phyloP scores from a whole-genome alignment of 2,113 vertebrate genomes.

The Rhinoderma darwinii region DNA sequence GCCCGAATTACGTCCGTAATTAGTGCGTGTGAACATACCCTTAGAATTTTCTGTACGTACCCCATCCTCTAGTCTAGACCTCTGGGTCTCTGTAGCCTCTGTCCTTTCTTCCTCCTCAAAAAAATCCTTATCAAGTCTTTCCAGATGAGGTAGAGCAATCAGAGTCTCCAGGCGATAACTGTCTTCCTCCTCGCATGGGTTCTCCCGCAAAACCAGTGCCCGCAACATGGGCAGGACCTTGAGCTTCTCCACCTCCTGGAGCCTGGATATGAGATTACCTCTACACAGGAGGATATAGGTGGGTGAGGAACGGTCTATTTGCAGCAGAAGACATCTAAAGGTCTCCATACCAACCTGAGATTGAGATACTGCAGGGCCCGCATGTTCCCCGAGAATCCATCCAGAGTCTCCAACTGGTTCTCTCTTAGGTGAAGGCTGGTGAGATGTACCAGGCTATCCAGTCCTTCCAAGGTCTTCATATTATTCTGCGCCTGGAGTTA shows the following conservation, averaged over 20 bases:
- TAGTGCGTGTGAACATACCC: too few relatives aligned
- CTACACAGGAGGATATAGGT: constrained; percentile 60
- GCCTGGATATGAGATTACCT: constrained; percentile 66
- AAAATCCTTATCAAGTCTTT: constrained; percentile 84
- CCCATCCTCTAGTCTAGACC: constrained; percentile 63
- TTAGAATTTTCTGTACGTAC: constrained; percentile 61
- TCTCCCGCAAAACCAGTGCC: constrained; percentile 81
- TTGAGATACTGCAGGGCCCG: constrained; percentile 89
- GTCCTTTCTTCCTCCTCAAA: constrained; percentile 76
- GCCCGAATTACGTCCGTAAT: too few relatives aligned
- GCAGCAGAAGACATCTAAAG: background rate
- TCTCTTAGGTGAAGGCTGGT: constrained; percentile 86
- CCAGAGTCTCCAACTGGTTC: constrained; percentile 82
- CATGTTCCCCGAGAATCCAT: constrained; percentile 83
- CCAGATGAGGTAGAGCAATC: constrained; percentile 73
- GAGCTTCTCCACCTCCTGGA: constrained; percentile 72
- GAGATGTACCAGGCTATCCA: constrained; percentile 78
- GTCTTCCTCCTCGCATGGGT: constrained; percentile 75
- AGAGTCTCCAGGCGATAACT: constrained; percentile 79
- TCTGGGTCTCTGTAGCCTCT: constrained; percentile 71
- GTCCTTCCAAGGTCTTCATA: constrained; percentile 79
- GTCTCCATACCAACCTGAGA: constrained; percentile 68
- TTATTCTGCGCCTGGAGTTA: constrained; percentile 82
- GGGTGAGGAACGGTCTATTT: too few relatives aligned
- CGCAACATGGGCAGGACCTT: constrained; percentile 75